A percentile compares a stretch with the other conserved stretches of the same genome.
Conservation (phyloP, 2,797 vertebrate genomes). For the Phoxinus dragarum region DNA sequence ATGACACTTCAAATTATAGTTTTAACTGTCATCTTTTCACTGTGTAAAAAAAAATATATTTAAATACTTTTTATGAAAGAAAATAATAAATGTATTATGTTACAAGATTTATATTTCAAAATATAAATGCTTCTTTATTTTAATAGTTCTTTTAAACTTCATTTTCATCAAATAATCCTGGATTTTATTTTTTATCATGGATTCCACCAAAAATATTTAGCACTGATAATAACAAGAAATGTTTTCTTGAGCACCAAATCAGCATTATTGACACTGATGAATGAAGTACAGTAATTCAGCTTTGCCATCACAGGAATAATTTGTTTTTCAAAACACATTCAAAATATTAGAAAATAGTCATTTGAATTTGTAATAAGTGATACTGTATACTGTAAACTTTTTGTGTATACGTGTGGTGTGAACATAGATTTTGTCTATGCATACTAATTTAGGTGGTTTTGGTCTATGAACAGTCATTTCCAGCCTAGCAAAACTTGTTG, state of each 20-base stretch:
- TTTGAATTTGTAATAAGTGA: background rate
- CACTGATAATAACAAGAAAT: background rate
- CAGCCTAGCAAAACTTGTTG: background rate
- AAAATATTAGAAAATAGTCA: background rate
- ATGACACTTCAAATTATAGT: background rate
- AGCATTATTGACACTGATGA: background rate
- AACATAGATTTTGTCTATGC: background rate
- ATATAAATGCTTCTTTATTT: background rate
- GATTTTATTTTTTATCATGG: background rate
- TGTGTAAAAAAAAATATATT: background rate
- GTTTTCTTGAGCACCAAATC: background rate
- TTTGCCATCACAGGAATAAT: background rate
- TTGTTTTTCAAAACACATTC: background rate
- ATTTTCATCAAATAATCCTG: background rate
- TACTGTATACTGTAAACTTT: background rate
- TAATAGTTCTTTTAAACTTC: background rate
- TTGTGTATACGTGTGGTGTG: background rate
- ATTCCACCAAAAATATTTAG: background rate
- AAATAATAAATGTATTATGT: background rate
- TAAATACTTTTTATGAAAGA: background rate
- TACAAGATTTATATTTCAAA: background rate
- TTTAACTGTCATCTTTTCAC: background rate
- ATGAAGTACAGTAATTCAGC: background rate
- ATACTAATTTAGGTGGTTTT: background rate
- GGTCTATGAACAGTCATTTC: background rate